phyloP scores from a whole-genome alignment of 2,113 vertebrate species.

The Rhinogobius similis region DNA sequence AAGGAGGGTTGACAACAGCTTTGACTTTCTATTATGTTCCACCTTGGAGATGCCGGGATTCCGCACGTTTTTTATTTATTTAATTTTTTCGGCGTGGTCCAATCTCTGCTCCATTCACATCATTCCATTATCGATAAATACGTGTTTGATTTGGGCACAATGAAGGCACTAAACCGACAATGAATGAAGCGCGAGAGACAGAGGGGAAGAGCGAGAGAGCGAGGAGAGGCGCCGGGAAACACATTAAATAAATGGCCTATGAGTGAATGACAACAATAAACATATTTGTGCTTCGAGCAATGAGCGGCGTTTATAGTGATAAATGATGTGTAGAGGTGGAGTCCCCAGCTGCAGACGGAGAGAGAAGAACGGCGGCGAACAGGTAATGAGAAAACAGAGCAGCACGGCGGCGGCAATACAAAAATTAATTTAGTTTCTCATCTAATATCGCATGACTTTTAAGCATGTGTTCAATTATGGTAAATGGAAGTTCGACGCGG shows the following conservation, averaged over 20 bases:
- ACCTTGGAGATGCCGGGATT: conserved; percentile 72
- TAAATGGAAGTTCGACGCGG: not conserved
- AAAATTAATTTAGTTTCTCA: conserved; percentile 10
- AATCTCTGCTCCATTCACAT: conserved; percentile 64
- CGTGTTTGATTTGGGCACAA: conserved; percentile 73
- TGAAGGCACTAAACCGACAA: conserved; percentile 41
- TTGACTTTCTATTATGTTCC: conserved; percentile 72
- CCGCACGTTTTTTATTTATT: conserved; percentile 67
- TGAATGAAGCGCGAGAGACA: conserved; percentile 24
- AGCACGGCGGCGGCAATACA: not conserved
- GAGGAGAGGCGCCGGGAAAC: conserved; percentile 36
- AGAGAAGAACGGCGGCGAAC: not conserved
- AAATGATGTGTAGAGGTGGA: conserved; percentile 60
- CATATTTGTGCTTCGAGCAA: conserved; percentile 63
- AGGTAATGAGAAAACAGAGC: conserved; percentile 9
- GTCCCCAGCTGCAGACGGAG: not conserved
- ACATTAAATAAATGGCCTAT: conserved; percentile 68
- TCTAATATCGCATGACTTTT: conserved; percentile 16
- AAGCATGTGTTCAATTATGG: conserved; percentile 10
- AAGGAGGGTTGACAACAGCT: conserved; percentile 70
- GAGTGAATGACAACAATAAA: conserved; percentile 73
- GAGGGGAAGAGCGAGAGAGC: not conserved
- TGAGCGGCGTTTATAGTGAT: conserved; percentile 63
- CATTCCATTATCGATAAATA: conserved; percentile 75
- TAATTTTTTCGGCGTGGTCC: conserved; percentile 26